A percentile compares a stretch with the other conserved stretches of the same genome.
phyloP scores from a whole-genome alignment of 2,888 invertebrate genomes.

The Eucriotettix oculatus region DNA sequence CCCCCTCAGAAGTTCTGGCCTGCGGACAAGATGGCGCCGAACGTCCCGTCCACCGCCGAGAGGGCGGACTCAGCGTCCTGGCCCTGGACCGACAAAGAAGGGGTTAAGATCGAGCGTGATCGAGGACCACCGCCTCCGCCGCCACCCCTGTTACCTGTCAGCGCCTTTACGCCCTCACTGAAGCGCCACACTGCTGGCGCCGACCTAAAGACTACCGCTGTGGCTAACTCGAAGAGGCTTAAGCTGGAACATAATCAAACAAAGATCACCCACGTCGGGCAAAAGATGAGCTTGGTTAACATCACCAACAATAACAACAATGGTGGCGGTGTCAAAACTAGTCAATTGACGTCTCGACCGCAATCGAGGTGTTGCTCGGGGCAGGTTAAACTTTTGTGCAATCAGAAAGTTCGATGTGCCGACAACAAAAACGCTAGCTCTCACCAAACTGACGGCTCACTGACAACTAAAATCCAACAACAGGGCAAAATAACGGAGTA shows the following conservation, averaged over 20 bases:
- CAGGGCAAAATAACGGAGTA: conserved; percentile 75
- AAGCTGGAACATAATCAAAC: conserved; percentile 14
- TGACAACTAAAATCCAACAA: conserved; percentile 16
- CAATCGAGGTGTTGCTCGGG: conserved; percentile 13
- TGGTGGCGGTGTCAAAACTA: not conserved
- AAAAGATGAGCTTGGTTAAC: not conserved
- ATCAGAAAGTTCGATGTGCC: conserved; percentile 12
- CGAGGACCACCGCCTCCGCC: conserved; percentile 18
- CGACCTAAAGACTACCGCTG: conserved; percentile 18
- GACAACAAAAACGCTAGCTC: conserved; percentile 8
- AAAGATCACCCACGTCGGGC: not conserved
- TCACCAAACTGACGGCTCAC: conserved; percentile 6
- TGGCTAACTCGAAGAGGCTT: conserved; percentile 23
- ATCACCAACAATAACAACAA: conserved; percentile 2
- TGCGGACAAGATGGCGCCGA: conserved; percentile 6
- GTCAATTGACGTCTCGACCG: conserved; percentile 7
- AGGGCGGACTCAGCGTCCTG: not conserved
- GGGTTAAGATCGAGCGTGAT: conserved; percentile 21
- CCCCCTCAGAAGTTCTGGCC: conserved; percentile 7
- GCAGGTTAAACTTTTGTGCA: conserved; percentile 16
- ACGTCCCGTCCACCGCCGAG: conserved; percentile 5
- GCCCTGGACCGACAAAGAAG: conserved; percentile 32
- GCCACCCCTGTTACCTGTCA: conserved; percentile 16
- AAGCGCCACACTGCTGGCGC: conserved; percentile 8
- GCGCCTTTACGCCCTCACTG: conserved; percentile 4